phyloP scores from a whole-genome alignment of 2,797 vertebrate species.

The Toxotes lorentzi region DNA sequence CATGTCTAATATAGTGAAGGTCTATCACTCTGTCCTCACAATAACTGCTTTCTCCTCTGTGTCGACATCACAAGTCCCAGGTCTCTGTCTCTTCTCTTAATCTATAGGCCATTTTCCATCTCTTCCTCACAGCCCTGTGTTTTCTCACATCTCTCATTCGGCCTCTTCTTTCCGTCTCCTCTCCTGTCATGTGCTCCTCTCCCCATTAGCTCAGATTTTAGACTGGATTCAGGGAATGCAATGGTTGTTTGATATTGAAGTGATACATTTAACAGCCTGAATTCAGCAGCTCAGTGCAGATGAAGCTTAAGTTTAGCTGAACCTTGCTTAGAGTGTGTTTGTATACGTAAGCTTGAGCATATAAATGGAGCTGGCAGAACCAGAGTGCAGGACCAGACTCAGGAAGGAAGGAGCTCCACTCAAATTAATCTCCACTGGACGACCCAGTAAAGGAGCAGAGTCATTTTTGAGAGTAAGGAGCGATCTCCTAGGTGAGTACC shows the following conservation, averaged over 20 bases:
- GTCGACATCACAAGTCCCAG: constrained; percentile 32
- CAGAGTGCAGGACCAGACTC: constrained; percentile 60
- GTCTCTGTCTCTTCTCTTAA: constrained; percentile 38
- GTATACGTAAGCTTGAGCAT: constrained; percentile 32
- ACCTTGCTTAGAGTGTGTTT: constrained; percentile 27
- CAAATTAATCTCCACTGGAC: constrained; percentile 80
- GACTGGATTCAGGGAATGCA: constrained; percentile 27
- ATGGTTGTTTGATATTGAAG: constrained; percentile 40
- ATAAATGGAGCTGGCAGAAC: constrained; percentile 70
- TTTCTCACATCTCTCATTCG: constrained; percentile 29
- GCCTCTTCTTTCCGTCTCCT: not conserved
- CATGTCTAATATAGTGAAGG: constrained; percentile 41
- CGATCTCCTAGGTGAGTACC: constrained; percentile 84
- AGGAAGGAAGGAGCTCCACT: constrained; percentile 80
- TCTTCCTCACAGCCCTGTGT: constrained; percentile 30
- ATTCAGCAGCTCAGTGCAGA: constrained; percentile 10
- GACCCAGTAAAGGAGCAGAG: constrained; percentile 72
- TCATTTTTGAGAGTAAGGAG: constrained; percentile 83
- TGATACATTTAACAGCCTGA: constrained; percentile 10
- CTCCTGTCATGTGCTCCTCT: constrained; percentile 31
- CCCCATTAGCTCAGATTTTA: constrained; percentile 36
- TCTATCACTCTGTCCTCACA: constrained; percentile 46
- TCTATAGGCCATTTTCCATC: constrained; percentile 31
- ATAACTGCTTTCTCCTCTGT: constrained; percentile 25
- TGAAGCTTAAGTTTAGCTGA: constrained; percentile 22